Evolutionary conservation across 2,888 invertebrate genomes (phyloP).

Genomic region (Minunthozetes semirufus): DNA sequence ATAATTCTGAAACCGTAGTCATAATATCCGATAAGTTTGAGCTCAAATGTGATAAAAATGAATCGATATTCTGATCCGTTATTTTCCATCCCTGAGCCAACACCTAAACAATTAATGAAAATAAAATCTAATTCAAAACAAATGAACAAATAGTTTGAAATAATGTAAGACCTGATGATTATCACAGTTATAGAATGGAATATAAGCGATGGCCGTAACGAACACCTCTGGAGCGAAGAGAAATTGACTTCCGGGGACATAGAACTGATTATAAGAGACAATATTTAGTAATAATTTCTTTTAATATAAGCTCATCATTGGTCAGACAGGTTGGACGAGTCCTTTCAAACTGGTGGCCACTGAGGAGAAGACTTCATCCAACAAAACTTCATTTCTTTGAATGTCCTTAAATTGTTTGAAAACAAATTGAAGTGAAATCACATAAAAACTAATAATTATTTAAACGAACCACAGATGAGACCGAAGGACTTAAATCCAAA

Average conservation of each 20-base stretch:
- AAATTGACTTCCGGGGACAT: conserved; percentile 59
- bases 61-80: conserved; percentile 44
- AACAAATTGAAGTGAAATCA: neutral
- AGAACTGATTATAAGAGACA: too few relatives aligned
- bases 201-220: conserved; percentile 67
- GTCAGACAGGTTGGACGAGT: conserved; percentile 48
- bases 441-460: neutral
- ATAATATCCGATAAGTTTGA: conserved; percentile 16
- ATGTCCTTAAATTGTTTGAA: conserved; percentile 46
- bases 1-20: neutral
- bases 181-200: conserved; percentile 63
- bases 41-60: conserved; percentile 13
- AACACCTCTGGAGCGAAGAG: conserved; percentile 62
- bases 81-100: conserved; percentile 61
- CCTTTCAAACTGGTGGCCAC: conserved; percentile 48
- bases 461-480: conserved; percentile 61
- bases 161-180: conserved; percentile 57
- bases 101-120: conserved; percentile 49
- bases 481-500: conserved; percentile 69
- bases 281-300: neutral
- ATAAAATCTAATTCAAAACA: neutral
- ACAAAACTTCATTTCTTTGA: conserved; percentile 47
- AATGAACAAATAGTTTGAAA: neutral
- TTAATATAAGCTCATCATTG: conserved; percentile 27
- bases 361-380: conserved; percentile 47